A percentile compares a stretch with the other conserved stretches of the same genome.
Evolutionary conservation across 2,113 vertebrate genomes (phyloP).

Genomic region (Brachyhypopomus occidentalis): DNA sequence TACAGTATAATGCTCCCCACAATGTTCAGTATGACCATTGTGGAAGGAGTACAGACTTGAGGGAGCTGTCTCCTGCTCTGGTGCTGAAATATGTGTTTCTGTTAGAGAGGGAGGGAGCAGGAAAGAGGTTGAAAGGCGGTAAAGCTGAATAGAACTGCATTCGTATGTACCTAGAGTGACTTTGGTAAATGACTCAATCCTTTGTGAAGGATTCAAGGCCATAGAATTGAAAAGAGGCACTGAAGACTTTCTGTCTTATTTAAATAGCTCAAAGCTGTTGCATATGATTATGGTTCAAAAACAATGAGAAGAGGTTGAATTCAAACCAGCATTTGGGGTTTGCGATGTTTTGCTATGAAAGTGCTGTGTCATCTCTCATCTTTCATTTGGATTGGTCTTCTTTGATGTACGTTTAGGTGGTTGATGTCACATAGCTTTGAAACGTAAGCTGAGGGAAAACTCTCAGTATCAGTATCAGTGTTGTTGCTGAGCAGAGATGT

Average conservation of each 20-base stretch:
- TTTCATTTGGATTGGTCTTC: background rate
- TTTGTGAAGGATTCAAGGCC: conserved; percentile 44
- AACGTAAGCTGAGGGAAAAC: no score
- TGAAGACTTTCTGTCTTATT: conserved; percentile 11
- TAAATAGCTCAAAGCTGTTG: conserved; percentile 29
- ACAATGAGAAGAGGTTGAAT: background rate
- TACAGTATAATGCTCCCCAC: background rate
- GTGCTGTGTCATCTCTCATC: background rate
- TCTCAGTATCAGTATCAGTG: no score
- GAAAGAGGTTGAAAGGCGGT: conserved; percentile 19
- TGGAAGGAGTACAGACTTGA: background rate
- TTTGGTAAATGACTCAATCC: conserved; percentile 42
- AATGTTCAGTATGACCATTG: background rate
- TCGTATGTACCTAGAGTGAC: conserved; percentile 24
- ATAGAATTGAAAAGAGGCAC: background rate
- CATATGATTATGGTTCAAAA: background rate
- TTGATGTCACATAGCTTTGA: background rate
- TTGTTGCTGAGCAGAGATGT: no score
- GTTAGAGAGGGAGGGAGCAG: background rate
- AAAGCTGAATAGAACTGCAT: conserved; percentile 28
- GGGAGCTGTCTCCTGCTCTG: conserved; percentile 41
- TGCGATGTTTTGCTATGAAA: background rate
- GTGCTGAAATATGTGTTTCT: conserved; percentile 31
- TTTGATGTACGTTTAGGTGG: background rate
- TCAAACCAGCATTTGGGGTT: background rate